These are phyloP conservation scores for Centropyge bicolor DNA, from an alignment of 2,797 vertebrate genomes.

Conservation along the genomic window DNA sequence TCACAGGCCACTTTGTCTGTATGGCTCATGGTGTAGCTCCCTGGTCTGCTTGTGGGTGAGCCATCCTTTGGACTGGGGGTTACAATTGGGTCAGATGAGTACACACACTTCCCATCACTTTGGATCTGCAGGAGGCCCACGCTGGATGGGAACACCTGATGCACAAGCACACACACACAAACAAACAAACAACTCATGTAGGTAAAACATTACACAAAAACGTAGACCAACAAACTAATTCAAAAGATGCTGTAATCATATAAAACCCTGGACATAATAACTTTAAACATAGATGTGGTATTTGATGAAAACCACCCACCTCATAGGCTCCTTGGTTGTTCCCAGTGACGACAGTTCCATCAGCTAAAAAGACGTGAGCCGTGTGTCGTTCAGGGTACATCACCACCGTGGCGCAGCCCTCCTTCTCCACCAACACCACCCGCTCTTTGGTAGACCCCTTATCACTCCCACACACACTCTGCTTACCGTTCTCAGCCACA, in stretches of 20 bases:
- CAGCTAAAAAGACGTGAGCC: slow-evolving; percentile 87
- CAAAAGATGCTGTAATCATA: neutral
- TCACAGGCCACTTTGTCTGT: slow-evolving; percentile 85
- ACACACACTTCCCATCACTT: slow-evolving; percentile 86
- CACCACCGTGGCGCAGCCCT: slow-evolving; percentile 87
- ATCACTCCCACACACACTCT: slow-evolving; percentile 1
- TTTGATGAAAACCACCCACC: slow-evolving; percentile 78
- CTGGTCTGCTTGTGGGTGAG: slow-evolving; percentile 67
- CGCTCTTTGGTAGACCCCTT: slow-evolving; percentile 74
- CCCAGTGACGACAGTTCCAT: slow-evolving; percentile 90
- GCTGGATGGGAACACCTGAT: slow-evolving; percentile 84
- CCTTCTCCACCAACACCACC: slow-evolving; percentile 87
- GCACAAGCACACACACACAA: slow-evolving; percentile 11
- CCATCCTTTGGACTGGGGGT: slow-evolving; percentile 33
- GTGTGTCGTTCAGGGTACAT: slow-evolving; percentile 86
- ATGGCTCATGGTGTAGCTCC: slow-evolving; percentile 91
- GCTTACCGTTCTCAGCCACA: slow-evolving; percentile 2
- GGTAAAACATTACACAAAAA: neutral
- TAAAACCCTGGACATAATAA: neutral
- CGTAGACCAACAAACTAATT: neutral
- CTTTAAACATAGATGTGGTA: neutral
- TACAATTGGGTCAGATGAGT: slow-evolving; percentile 73
- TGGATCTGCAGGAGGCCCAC: slow-evolving; percentile 87
- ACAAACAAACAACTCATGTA: neutral
- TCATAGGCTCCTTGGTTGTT: slow-evolving; percentile 88